Conservation (phyloP, 2,888 invertebrate species). For the Melieria crassipennis region DNA sequence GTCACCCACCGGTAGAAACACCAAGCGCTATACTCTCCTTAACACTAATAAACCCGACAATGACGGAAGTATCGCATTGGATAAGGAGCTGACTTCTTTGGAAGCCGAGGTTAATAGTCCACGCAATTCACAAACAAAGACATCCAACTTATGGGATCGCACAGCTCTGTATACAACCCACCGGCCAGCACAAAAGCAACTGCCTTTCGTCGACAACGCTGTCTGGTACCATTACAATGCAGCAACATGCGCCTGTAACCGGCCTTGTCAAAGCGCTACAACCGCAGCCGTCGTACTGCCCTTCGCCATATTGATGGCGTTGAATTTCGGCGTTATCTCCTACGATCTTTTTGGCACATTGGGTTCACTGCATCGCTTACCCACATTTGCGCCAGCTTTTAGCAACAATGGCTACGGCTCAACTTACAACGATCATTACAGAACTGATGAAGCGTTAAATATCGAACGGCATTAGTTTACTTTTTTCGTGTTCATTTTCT, state of each 20-base stretch:
- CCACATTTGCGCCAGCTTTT: neutral
- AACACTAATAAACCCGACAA: too few species aligned
- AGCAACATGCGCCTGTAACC: too few species aligned
- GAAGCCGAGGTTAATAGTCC: too few species aligned
- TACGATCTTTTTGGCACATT: slow-evolving; percentile 48
- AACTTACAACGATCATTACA: slow-evolving; percentile 40
- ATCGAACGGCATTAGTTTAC: slow-evolving; percentile 8
- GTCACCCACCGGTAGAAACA: too few species aligned
- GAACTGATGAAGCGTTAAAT: slow-evolving; percentile 35
- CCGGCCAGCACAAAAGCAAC: too few species aligned
- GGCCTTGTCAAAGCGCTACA: neutral
- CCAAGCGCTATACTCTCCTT: too few species aligned
- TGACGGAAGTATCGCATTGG: too few species aligned
- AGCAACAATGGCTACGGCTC: slow-evolving; percentile 25
- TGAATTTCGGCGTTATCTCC: slow-evolving; percentile 50
- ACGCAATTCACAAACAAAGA: too few species aligned
- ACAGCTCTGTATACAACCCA: too few species aligned
- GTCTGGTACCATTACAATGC: neutral
- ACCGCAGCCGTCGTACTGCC: slow-evolving; percentile 10
- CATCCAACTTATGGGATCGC: too few species aligned
- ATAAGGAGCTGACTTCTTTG: too few species aligned
- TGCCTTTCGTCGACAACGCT: neutral
- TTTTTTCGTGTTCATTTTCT: neutral
- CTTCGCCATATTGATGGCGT: slow-evolving; percentile 45
- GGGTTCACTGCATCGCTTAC: slow-evolving; percentile 43